phyloP scores from a whole-genome alignment of 2,113 vertebrate genomes.

The Alligator sinensis region DNA sequence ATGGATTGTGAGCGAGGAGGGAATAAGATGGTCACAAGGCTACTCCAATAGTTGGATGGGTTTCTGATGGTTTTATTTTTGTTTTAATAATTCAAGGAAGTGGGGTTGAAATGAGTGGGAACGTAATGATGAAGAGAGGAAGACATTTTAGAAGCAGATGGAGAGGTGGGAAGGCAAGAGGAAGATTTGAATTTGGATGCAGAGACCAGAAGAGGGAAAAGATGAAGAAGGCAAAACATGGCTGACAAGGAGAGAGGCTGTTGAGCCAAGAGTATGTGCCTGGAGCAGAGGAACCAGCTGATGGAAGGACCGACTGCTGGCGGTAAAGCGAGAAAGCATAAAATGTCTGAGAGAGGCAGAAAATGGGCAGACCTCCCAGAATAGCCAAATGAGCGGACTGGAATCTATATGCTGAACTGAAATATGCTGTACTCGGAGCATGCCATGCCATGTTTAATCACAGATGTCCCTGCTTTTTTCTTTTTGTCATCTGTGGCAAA shows the following conservation, averaged over 20 bases:
- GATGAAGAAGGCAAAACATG: background rate
- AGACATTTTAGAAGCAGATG: background rate
- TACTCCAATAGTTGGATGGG: rapidly evolving
- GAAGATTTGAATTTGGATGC: too few relatives aligned
- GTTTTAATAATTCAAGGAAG: background rate
- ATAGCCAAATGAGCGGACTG: background rate
- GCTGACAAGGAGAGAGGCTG: background rate
- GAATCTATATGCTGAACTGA: background rate
- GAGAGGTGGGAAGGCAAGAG: background rate
- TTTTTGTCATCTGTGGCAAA: background rate
- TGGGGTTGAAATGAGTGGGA: background rate
- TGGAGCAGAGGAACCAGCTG: background rate
- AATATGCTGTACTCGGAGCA: background rate
- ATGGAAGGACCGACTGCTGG: background rate
- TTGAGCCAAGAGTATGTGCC: background rate
- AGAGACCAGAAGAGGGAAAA: background rate
- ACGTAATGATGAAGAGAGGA: background rate
- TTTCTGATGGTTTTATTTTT: background rate
- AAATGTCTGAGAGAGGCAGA: background rate
- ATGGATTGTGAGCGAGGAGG: background rate
- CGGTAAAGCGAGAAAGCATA: background rate
- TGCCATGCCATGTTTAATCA: background rate
- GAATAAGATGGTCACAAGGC: background rate
- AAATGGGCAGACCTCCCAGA: background rate
- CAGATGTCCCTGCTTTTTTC: background rate